A percentile compares a stretch with the other conserved stretches of the same genome.
Evolutionary conservation across 2,113 vertebrate genomes (phyloP).

Genomic region (Formicarius rufipectus): DNA sequence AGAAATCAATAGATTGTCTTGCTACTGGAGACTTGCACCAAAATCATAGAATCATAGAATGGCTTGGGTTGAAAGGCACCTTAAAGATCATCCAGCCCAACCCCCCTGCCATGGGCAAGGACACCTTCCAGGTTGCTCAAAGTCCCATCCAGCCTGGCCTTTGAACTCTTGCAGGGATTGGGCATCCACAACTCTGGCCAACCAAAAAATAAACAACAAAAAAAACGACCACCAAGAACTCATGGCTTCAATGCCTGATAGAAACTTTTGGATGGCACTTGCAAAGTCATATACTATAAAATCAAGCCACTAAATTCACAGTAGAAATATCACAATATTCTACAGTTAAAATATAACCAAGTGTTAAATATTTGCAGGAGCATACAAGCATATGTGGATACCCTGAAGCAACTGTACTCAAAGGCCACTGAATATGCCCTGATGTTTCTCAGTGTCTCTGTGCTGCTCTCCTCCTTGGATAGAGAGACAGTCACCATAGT

Average conservation of each 20-base stretch:
- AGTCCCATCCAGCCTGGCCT: background rate
- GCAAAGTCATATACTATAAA: background rate
- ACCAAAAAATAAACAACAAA: background rate
- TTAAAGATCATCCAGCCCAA: background rate
- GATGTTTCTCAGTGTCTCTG: background rate
- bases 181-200: background rate
- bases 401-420: background rate
- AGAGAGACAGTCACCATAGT: background rate
- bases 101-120: background rate
- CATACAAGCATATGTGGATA: background rate
- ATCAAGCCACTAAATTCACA: background rate
- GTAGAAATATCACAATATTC: background rate
- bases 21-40: background rate
- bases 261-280: background rate
- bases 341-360: background rate
- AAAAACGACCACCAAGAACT: background rate
- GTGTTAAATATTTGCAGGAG: background rate
- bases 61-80: background rate
- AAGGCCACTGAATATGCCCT: background rate
- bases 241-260: background rate
- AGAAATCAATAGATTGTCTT: background rate
- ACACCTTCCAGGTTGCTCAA: background rate
- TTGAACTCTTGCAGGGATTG: background rate
- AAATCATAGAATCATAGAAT: background rate
- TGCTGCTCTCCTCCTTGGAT: background rate